Percentiles rank a stretch among this genome's conserved stretches.
These are phyloP conservation scores for Silurus aristotelis DNA, from an alignment of 2,797 vertebrate species.

Conservation along the genomic window DNA sequence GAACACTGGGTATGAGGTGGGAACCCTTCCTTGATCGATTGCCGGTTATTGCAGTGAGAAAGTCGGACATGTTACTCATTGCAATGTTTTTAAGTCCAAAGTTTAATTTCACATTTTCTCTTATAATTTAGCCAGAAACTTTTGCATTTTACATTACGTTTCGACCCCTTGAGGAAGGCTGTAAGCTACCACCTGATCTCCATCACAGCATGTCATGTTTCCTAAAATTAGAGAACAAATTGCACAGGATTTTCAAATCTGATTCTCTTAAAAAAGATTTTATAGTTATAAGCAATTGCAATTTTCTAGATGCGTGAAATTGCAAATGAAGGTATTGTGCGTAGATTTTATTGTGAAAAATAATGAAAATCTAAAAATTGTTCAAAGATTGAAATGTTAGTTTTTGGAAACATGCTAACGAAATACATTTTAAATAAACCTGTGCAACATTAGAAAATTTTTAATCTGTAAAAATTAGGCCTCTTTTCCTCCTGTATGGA, in stretches of 20 bases:
- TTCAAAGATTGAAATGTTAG: neutral
- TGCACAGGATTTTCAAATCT: neutral
- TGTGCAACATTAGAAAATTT: neutral
- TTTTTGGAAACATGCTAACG: neutral
- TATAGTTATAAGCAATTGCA: neutral
- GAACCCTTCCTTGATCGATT: neutral
- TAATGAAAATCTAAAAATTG: neutral
- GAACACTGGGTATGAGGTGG: neutral
- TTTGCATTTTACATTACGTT: neutral
- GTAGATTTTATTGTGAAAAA: neutral
- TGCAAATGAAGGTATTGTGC: neutral
- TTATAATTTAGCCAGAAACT: neutral
- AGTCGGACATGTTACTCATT: neutral
- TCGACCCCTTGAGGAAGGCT: neutral
- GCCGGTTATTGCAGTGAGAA: neutral
- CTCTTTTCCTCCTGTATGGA: neutral
- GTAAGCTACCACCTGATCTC: neutral
- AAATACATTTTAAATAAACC: too few relatives aligned
- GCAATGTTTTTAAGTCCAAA: neutral
- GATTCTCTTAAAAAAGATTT: neutral
- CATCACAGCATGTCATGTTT: neutral
- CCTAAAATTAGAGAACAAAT: too few relatives aligned
- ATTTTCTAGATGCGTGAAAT: too few relatives aligned
- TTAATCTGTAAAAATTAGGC: neutral
- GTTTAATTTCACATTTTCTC: too few relatives aligned